Percentiles rank a stretch among this genome's conserved stretches.
Evolutionary conservation across 2,113 vertebrate genomes (phyloP).

Genomic region (Mirounga angustirostris): DNA sequence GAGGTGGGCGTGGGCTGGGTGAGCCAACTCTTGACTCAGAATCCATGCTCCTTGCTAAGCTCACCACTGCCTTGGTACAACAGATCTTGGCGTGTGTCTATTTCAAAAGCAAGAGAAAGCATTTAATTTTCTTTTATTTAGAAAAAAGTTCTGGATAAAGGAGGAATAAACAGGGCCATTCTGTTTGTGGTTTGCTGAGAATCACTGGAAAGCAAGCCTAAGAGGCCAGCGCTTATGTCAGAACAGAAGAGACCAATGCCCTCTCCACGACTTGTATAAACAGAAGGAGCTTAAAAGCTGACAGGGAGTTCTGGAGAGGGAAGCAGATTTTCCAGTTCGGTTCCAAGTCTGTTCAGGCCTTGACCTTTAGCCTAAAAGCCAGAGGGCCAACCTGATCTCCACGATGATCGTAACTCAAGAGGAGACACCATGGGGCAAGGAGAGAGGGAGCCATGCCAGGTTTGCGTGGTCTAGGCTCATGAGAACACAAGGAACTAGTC

Average conservation of each 20-base stretch:
- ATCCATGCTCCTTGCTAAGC: background rate
- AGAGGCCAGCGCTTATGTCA: background rate
- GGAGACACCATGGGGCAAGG: background rate
- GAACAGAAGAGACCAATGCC: background rate
- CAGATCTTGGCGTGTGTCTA: background rate
- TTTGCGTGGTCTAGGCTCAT: background rate
- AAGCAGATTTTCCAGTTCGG: constrained; percentile 39
- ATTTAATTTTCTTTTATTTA: constrained; percentile 48
- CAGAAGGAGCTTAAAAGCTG: background rate
- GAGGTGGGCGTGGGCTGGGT: background rate
- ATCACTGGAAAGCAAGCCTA: constrained; percentile 51
- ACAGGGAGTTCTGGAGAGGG: background rate
- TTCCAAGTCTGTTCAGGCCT: constrained; percentile 61
- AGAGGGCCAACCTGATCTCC: background rate
- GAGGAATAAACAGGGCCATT: background rate
- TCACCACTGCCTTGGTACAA: background rate
- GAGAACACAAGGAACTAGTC: background rate
- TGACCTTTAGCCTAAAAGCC: constrained; percentile 51
- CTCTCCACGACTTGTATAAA: background rate
- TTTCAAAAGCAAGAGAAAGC: constrained; percentile 50
- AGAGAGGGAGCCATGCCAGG: background rate
- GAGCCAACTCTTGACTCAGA: background rate
- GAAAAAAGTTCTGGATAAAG: constrained; percentile 21
- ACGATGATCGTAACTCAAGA: background rate
- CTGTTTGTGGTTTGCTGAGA: constrained; percentile 58